Base-by-base conservation (phyloP, 1,140 invertebrate genomes). In the Drosophila kepulauana region DNA sequence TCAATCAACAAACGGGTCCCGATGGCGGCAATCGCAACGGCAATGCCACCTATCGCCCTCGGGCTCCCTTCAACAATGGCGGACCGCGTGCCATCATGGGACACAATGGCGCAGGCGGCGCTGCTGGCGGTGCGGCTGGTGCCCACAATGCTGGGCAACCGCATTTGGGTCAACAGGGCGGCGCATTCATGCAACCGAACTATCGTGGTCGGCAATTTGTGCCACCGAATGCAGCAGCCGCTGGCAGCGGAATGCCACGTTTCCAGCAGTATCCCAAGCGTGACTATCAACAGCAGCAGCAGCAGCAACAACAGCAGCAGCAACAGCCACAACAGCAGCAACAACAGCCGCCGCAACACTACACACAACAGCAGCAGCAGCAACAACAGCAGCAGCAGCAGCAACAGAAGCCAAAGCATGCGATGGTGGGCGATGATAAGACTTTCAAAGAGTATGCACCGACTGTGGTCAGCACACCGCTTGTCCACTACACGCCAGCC, bases 211-310 rank as follows among this genome's bases (percentile, higher is more conserved):
- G 91, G 5, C 91, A 92, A 48, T 92, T 85, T 59, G 77, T 90
- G 66, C 91, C 85, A 28, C 82, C 75, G 2, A 89, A 86, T 87
- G 73, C 82, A 3, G 80, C 76, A n/a, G 73, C 82, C 20, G 80
- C 62, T 8, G 67, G 48, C 56, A 43, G 73, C 8, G 91, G 86
- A 20, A 84, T 91, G 72, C 90, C 86, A 25, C 84, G 91, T n/a
- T 92, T 92, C 62, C 91, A 92, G 46, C 91, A 92, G 62, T 81
- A 86, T 59, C 91, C 86, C 20, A 92, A 92, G 35, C 87, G 91
- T 8, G 91, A 92, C 8, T 91, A 92, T 56, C 90, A 89, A 49
- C 89, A 81, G 20, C 87, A 82, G 16, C 74, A 79, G 8, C 78
- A 84, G 15, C 72, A 82, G n/a, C 75, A 91, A 25, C 78, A 82